Conservation (phyloP, 2,113 vertebrate species). For the Leucoraja erinaceus region DNA sequence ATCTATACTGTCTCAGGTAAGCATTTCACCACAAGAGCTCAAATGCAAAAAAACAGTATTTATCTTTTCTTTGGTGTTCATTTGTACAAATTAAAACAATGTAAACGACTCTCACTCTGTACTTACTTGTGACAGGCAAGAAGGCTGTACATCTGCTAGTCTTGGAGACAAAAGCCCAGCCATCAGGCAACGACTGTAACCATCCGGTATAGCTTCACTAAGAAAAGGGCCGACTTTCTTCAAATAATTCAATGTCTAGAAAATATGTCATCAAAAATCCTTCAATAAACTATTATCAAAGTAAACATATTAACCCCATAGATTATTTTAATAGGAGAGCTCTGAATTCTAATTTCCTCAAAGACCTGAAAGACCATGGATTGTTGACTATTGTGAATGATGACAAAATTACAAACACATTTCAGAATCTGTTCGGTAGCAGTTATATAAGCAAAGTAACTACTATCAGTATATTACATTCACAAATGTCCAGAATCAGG, state of each 20-base stretch:
- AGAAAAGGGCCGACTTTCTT: conserved; percentile 77
- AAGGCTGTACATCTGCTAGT: conserved; percentile 70
- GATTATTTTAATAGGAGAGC: neutral
- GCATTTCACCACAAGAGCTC: neutral
- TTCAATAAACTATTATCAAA: neutral
- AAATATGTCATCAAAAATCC: conserved; percentile 37
- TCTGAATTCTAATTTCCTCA: neutral
- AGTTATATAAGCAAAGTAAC: neutral
- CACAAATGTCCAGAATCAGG: neutral
- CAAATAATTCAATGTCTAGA: conserved; percentile 81
- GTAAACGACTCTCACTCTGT: neutral
- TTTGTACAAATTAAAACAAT: neutral
- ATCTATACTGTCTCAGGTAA: neutral
- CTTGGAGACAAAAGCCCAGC: conserved; percentile 84
- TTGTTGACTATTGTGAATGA: neutral
- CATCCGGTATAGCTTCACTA: conserved; percentile 72
- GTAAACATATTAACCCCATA: neutral
- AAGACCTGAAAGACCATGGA: neutral
- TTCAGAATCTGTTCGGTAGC: neutral
- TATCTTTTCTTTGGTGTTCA: neutral
- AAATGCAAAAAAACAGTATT: neutral
- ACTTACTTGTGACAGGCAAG: conserved; percentile 76
- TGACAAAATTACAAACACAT: neutral
- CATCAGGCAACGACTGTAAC: conserved; percentile 81
- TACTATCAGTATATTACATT: neutral